Conservation (phyloP, 2,888 invertebrate genomes). For the Criorhina ranunculi region DNA sequence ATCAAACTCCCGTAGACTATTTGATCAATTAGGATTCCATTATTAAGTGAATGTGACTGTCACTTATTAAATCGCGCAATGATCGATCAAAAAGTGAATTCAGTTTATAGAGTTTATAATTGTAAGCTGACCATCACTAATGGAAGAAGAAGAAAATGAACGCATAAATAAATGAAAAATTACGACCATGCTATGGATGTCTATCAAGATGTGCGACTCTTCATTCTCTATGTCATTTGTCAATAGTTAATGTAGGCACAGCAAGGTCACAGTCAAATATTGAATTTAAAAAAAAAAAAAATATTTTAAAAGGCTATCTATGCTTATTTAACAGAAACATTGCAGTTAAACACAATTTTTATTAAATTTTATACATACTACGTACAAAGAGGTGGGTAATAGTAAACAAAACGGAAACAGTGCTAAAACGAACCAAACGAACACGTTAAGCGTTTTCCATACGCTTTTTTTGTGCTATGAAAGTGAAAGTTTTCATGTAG, state of each 20-base stretch:
- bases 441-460: conserved; percentile 18
- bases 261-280: conserved; percentile 38
- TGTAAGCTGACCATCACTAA: conserved; percentile 28
- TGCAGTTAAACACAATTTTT: too few species aligned
- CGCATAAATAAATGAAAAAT: conserved; percentile 1
- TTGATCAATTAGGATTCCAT: conserved; percentile 43
- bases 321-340: too few species aligned
- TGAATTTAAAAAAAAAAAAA: neutral
- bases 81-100: conserved; percentile 43
- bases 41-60: conserved; percentile 50
- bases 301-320: too few species aligned
- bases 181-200: neutral
- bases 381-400: conserved; percentile 6
- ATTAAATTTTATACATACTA: too few species aligned
- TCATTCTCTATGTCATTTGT: conserved; percentile 43
- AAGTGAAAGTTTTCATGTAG: conserved; percentile 57
- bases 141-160: conserved; percentile 8
- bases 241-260: conserved; percentile 47
- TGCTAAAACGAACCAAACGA: conserved; percentile 29
- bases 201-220: neutral
- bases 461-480: conserved; percentile 9
- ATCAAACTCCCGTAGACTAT: neutral
- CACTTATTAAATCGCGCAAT: conserved; percentile 44
- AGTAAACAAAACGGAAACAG: conserved; percentile 22
- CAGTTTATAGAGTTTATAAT: conserved; percentile 20